Evolutionary conservation across 2,797 vertebrate species (phyloP).

Genomic region (Argyrosomus regius): DNA sequence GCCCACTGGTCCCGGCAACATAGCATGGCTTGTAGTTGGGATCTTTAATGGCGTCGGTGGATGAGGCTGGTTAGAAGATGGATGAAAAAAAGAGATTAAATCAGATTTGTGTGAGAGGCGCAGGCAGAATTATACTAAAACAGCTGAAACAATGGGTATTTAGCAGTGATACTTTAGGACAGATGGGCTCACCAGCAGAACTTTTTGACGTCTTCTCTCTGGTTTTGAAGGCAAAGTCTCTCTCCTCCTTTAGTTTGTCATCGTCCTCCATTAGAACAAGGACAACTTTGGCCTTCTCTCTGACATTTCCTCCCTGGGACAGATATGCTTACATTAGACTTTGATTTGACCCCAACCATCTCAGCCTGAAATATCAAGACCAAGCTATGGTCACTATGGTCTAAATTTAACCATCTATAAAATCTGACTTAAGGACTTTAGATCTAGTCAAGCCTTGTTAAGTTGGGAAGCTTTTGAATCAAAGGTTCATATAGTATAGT

Average conservation of each 20-base stretch:
- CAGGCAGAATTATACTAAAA: not conserved
- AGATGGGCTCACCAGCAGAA: conserved; percentile 85
- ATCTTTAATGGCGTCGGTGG: conserved; percentile 84
- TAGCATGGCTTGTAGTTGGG: conserved; percentile 71
- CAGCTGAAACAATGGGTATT: not conserved
- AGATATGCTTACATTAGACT: conserved; percentile 25
- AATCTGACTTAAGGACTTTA: not conserved
- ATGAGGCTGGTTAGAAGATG: conserved; percentile 73
- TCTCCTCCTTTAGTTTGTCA: conserved; percentile 93
- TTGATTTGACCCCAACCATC: conserved; percentile 3
- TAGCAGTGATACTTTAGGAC: not conserved
- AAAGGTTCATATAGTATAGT: not conserved
- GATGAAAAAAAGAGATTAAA: not conserved
- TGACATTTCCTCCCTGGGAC: conserved; percentile 90
- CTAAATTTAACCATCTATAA: not conserved
- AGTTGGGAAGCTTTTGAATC: not conserved
- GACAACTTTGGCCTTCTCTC: conserved; percentile 97
- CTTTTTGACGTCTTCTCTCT: conserved; percentile 96
- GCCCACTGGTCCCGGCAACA: conserved; percentile 80
- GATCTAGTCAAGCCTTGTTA: not conserved
- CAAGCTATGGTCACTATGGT: not conserved
- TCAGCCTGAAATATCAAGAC: not conserved
- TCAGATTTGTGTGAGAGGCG: not conserved
- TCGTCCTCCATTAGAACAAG: conserved; percentile 94
- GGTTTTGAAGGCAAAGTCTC: conserved; percentile 95